phyloP scores from a whole-genome alignment of 2,888 invertebrate genomes.

The Limnephilus auricula region DNA sequence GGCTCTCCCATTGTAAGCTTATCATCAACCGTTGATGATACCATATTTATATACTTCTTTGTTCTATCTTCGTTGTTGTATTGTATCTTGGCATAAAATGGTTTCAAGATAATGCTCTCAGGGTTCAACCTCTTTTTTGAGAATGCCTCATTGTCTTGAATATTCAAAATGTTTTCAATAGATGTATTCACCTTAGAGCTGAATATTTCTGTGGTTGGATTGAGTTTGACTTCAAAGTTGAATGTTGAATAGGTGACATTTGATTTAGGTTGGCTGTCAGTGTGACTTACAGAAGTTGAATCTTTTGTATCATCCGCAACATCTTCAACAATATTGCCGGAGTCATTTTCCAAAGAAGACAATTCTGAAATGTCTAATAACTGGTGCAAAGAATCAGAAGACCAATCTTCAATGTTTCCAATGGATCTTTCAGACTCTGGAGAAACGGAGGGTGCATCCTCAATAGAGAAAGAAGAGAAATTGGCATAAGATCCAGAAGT shows the following conservation, averaged over 20 bases:
- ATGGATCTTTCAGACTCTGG: not conserved
- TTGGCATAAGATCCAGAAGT: not conserved
- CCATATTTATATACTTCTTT: not conserved
- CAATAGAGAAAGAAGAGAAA: conserved; percentile 4
- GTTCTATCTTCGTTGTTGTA: not conserved
- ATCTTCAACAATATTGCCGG: not conserved
- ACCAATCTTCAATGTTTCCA: not conserved
- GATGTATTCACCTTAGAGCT: not conserved
- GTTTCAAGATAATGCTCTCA: not conserved
- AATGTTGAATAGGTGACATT: not conserved
- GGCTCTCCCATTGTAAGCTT: not conserved
- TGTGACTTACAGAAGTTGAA: not conserved
- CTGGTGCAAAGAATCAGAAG: not conserved
- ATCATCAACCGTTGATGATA: not conserved
- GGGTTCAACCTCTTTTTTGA: too few species aligned
- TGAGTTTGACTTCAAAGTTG: conserved; percentile 8
- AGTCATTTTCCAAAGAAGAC: conserved; percentile 20
- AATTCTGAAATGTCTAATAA: not conserved
- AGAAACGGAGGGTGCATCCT: not conserved
- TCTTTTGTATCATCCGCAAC: not conserved
- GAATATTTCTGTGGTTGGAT: not conserved
- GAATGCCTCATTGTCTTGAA: not conserved
- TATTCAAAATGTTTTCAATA: not conserved
- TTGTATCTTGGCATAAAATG: not conserved
- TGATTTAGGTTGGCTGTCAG: not conserved